Evolutionary conservation across 23 tunicate genomes (phyloP).

Genomic region (Trididemnum miniatum): DNA sequence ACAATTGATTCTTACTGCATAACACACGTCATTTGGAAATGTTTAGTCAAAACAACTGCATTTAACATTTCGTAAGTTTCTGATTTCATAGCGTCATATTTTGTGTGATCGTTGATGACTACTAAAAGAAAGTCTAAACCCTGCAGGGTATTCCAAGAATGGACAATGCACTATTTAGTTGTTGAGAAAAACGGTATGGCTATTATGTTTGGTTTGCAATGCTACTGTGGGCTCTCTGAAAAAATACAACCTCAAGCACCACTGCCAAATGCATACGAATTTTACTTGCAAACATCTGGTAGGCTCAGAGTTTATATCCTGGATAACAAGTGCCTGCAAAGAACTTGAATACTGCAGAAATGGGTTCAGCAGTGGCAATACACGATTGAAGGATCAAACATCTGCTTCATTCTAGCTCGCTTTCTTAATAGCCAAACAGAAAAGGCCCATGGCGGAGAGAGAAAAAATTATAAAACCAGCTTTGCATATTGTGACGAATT

Average conservation of each 20-base stretch:
- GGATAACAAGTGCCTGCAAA: conserved; percentile 19
- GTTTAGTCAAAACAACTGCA: too few relatives aligned
- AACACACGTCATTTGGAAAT: too few relatives aligned
- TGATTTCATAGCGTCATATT: too few relatives aligned
- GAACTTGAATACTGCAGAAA: conserved; percentile 27
- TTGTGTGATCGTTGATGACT: too few relatives aligned
- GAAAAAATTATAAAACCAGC: conserved; percentile 23
- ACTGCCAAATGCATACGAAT: background rate
- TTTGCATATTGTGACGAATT: conserved; percentile 26
- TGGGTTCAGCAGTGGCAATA: conserved; percentile 20
- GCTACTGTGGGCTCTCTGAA: conserved; percentile 21
- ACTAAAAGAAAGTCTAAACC: too few relatives aligned
- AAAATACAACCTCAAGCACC: conserved; percentile 2
- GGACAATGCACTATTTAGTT: too few relatives aligned
- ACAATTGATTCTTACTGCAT: too few relatives aligned
- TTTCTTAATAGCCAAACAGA: conserved; percentile 22
- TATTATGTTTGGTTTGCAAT: too few relatives aligned
- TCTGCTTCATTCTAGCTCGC: conserved; percentile 34
- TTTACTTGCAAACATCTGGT: conserved; percentile 8
- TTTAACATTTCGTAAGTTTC: too few relatives aligned
- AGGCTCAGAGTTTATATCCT: conserved; percentile 7
- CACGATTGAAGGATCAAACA: conserved; percentile 31
- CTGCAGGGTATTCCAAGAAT: too few relatives aligned
- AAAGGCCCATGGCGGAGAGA: conserved; percentile 27
- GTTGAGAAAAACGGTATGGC: too few relatives aligned